A percentile compares a stretch with the other conserved stretches of the same genome.
These are phyloP conservation scores for Parelbella ahira DNA, from an alignment of 2,888 invertebrate species.

Conservation along the genomic window DNA sequence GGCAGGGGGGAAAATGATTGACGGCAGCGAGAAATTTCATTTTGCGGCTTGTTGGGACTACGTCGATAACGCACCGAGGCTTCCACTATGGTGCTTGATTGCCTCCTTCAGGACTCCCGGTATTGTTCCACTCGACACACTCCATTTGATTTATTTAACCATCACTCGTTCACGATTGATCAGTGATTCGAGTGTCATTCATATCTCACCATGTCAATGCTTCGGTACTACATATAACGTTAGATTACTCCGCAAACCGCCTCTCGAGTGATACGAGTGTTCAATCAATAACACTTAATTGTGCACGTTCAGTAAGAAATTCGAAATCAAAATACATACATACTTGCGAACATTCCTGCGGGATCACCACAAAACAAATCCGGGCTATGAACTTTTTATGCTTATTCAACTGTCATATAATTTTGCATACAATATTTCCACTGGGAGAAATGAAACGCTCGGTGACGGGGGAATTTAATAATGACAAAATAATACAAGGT, in stretches of 20 bases:
- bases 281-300: no score
- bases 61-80: slow-evolving; percentile 55
- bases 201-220: slow-evolving; percentile 21
- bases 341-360: slow-evolving; percentile 45
- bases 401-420: slow-evolving; percentile 80
- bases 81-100: slow-evolving; percentile 46
- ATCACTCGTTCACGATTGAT: slow-evolving; percentile 39
- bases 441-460: slow-evolving; percentile 70
- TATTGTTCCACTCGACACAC: slow-evolving; percentile 62
- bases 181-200: slow-evolving; percentile 28
- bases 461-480: slow-evolving; percentile 79
- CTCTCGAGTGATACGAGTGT: no score
- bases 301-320: no score
- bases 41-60: slow-evolving; percentile 76
- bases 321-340: slow-evolving; percentile 23
- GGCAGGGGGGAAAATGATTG: slow-evolving; percentile 75
- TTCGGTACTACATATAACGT: slow-evolving; percentile 2
- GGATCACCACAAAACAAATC: slow-evolving; percentile 48
- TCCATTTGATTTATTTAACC: slow-evolving; percentile 63
- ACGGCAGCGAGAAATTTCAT: slow-evolving; percentile 76
- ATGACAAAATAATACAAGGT: slow-evolving; percentile 81
- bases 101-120: slow-evolving; percentile 54
- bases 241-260: no score
- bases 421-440: slow-evolving; percentile 81
- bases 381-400: slow-evolving; percentile 63